Percentiles rank a stretch among this genome's conserved stretches.
Evolutionary conservation across 2,113 vertebrate species (phyloP).

Genomic region (Himantopus leucocephalus): DNA sequence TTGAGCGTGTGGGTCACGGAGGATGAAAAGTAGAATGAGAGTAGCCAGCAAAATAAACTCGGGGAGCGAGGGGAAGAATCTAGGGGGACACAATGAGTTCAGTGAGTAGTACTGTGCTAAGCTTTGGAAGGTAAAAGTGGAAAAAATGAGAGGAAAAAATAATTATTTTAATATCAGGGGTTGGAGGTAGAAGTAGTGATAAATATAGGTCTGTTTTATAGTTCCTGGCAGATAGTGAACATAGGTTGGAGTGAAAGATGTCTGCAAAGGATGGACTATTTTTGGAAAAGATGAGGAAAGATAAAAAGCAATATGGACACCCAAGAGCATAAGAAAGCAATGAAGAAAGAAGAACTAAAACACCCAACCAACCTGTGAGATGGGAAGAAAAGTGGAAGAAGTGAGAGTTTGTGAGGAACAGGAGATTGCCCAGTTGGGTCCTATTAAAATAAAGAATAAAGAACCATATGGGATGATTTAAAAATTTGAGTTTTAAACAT

Average conservation of each 20-base stretch:
- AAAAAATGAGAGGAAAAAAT: accelerated
- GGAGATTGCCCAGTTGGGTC: background rate
- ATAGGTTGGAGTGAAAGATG: background rate
- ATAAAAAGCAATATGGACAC: background rate
- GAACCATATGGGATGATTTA: accelerated
- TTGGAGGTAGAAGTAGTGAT: background rate
- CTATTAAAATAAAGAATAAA: background rate
- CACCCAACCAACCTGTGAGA: background rate
- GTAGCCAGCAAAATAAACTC: background rate
- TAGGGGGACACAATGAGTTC: background rate
- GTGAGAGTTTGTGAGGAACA: background rate
- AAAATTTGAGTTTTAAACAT: accelerated
- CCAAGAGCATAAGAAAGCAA: background rate
- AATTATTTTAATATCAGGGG: background rate
- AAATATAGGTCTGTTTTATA: background rate
- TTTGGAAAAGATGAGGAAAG: background rate
- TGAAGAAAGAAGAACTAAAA: background rate
- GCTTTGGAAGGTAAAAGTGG: background rate
- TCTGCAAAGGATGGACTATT: background rate
- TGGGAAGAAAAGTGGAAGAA: background rate
- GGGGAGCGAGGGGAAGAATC: background rate
- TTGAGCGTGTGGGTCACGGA: background rate
- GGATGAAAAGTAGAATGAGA: background rate
- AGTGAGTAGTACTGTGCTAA: background rate
- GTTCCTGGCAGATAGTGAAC: background rate